Conservation (phyloP, 2,113 vertebrate genomes). For the Grus americana region DNA sequence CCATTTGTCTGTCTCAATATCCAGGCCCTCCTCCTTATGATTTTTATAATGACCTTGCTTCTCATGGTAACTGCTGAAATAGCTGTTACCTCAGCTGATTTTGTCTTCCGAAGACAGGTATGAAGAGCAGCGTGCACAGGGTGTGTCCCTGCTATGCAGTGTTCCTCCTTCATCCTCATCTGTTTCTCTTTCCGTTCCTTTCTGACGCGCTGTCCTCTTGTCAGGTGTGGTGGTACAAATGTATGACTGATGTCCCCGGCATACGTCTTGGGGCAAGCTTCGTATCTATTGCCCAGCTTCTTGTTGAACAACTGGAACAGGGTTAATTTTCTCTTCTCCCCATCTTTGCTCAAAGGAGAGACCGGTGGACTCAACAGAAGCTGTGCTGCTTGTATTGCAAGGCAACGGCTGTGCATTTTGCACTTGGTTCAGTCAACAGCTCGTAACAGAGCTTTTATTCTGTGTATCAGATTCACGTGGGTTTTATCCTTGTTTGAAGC, state of each 20-base stretch:
- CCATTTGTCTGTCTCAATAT: not conserved
- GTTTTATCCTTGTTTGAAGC: not conserved
- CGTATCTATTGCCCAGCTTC: not conserved
- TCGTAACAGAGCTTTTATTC: not conserved
- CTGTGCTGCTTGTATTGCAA: rapidly evolving
- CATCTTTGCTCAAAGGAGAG: not conserved
- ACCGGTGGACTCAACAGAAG: not conserved
- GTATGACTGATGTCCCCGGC: not conserved
- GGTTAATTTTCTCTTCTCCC: not conserved
- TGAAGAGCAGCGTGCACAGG: not conserved
- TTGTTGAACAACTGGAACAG: not conserved
- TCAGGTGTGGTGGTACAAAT: not conserved
- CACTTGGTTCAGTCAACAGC: not conserved
- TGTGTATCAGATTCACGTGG: not conserved
- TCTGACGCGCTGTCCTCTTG: not conserved
- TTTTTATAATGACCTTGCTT: not conserved
- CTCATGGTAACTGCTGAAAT: not conserved
- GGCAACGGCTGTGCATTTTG: not conserved
- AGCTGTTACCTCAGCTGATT: not conserved
- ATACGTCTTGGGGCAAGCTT: not conserved
- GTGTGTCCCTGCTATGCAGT: not conserved
- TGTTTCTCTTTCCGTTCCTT: rapidly evolving
- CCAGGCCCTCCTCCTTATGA: not conserved
- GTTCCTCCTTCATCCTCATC: not conserved
- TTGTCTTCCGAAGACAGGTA: rapidly evolving